phyloP scores from a whole-genome alignment of 2,113 vertebrate genomes.

The Corythaeola cristata region DNA sequence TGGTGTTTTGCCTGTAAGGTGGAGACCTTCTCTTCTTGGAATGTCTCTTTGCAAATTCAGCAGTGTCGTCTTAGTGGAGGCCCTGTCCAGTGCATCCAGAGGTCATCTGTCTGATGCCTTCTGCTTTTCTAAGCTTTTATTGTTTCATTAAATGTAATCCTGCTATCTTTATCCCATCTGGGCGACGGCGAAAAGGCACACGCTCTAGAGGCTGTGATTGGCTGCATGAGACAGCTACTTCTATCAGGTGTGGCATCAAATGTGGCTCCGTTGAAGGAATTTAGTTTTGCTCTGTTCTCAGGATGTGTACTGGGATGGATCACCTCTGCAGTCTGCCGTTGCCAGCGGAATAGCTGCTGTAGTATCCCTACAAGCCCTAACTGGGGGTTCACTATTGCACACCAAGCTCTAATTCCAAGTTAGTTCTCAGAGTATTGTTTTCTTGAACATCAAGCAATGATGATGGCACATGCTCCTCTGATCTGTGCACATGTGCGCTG shows the following conservation, averaged over 20 bases:
- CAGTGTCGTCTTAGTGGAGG: not conserved
- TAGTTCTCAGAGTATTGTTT: not conserved
- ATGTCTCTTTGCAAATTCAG: not conserved
- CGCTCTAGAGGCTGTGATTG: no score
- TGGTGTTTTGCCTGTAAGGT: not conserved
- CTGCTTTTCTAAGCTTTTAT: not conserved
- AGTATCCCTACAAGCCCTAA: not conserved
- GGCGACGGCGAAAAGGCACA: no score
- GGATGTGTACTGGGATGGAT: not conserved
- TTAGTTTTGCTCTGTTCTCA: not conserved
- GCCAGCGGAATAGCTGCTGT: not conserved
- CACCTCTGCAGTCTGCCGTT: accelerated
- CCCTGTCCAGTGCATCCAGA: not conserved
- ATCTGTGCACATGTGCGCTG: no score
- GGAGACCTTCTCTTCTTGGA: not conserved
- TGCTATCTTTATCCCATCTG: not conserved
- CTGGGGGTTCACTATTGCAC: not conserved
- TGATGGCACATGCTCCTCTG: not conserved
- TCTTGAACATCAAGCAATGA: not conserved
- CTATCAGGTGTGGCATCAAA: not conserved
- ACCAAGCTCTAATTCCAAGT: not conserved
- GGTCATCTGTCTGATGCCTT: not conserved
- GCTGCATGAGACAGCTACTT: not conserved
- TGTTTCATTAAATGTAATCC: not conserved
- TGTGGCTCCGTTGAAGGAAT: not conserved